Base-by-base conservation (phyloP, 1,140 invertebrate species). In the Nixonia krombeini region DNA sequence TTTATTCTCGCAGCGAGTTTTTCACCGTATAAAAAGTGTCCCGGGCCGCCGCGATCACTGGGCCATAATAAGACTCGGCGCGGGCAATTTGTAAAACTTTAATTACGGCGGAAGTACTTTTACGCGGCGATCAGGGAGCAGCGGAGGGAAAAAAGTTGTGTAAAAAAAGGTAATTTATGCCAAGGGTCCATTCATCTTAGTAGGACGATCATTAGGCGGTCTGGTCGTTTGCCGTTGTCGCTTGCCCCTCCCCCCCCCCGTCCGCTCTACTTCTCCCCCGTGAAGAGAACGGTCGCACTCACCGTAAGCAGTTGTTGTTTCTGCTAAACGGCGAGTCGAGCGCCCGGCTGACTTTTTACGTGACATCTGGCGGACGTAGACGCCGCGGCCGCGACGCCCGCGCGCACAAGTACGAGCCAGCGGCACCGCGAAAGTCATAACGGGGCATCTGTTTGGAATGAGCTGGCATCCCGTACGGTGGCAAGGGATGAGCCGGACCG, bases 381-480 rank as follows among this genome's bases (percentile, higher is more conserved):
- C 35, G 49, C 40, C 49, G 37, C 37, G 49, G 26, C 18, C 29
- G 33, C 33, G 10, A 35, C 13, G 28, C 28, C 15, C 1, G 0
- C 12, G 21, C 21, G 18, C 33, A 17, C 2, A 37, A 25, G 37
- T 21, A 26, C 38, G 40, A 35, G 46, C 51, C 41, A 47, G 50
- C 52, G 56, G 57, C 41, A 40, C 37, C 57, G 46, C 57, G 44
- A 70, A 63, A 72, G 55, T 75, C 74, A 44, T 75, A 75, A 73
- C 68, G 71, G 63, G 71, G 74, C 74, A 76, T 76, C 74, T 76
- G 74, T 69, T 73, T 56, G 68, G 38, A 71, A 73, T 59, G 71
- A 71, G 58, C 50, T 44, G 57, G 68, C 49, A 26, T 17, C 49
- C 21, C 3, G n/a, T n/a, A 17, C 21, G 18, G 18, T 37, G n/a